Base-by-base conservation (phyloP, 2,888 invertebrate genomes). In the Drosophila mercatorum region DNA sequence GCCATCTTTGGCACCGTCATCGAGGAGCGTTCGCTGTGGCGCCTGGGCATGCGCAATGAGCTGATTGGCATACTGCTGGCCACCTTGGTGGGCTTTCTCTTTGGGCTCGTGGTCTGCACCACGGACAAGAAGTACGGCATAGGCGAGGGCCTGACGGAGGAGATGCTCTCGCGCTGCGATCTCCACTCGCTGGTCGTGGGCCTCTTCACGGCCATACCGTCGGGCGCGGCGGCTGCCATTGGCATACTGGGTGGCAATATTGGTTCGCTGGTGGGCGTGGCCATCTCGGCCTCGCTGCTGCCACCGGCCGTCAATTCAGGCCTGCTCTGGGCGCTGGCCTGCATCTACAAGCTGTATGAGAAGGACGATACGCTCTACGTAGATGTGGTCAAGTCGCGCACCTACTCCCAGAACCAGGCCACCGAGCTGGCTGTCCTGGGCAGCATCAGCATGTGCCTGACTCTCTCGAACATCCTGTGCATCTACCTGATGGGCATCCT, bases 231-330 rank as follows among this genome's bases (percentile, higher is more conserved):
- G 0, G 96, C 96, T 7, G 96, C 96, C 0, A 93, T 97, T 55
- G 96, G 96, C 2, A 94, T 97, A 12, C 93, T 97, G n/a, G 96
- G 96, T 41, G 96, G 96, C 63, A 96, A 97, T 92, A 95, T 96
- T 5, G 95, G 96, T 0, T 96, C 96, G 0, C 92, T 97, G 8
- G 96, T 96, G 0, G 97, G 97, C 5, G 97, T 97, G 6, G 97
- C 97, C 5, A 97, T 97, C 81, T 97, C 97, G 0, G 96, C 96
- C 0, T 96, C 97, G 0, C 92, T 97, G 17, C 93, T 97, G 66
- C 97, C 97, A 0, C 96, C 97, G 4, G 96, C 96, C 60, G 96
- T 97, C 2, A 97, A 97, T 93, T 95, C 96, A 69, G 95, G 95
- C 17, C 91, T 95, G 0, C 91, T 95, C 0, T 95, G 95, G 95